phyloP scores from a whole-genome alignment of 2,888 invertebrate species.

The Ischnura elegans region DNA sequence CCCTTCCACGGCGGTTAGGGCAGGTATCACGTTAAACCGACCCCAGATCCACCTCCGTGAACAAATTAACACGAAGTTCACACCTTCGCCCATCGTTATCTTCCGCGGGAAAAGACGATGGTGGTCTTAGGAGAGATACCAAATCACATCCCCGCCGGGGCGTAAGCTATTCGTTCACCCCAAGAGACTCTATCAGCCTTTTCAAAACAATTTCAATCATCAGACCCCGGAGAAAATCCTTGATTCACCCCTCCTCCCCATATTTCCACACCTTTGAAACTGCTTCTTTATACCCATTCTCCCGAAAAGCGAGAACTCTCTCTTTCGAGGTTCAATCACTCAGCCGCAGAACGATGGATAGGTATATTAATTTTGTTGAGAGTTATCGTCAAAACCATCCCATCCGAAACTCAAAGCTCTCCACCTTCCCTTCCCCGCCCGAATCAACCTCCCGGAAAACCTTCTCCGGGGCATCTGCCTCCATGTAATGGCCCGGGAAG shows the following conservation, averaged over 20 bases:
- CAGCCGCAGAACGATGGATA: constrained; percentile 36
- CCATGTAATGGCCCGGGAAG: neutral
- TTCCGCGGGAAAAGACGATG: neutral
- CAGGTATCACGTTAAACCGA: neutral
- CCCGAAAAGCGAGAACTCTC: neutral
- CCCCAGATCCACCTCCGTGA: neutral
- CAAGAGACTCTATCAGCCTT: constrained; percentile 53
- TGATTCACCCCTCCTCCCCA: neutral
- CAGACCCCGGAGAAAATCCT: neutral
- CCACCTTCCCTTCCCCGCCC: too few species aligned
- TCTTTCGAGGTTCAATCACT: constrained; percentile 50
- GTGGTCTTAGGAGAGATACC: neutral
- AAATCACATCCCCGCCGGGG: neutral
- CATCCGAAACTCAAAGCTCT: neutral
- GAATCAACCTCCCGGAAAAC: too few species aligned
- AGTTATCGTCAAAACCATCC: constrained; percentile 24
- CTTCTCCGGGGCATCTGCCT: neutral
- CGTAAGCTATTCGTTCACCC: neutral
- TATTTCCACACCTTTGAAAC: neutral
- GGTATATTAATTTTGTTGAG: constrained; percentile 50
- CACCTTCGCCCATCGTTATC: neutral
- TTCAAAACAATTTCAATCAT: constrained; percentile 64
- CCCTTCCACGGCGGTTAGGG: neutral
- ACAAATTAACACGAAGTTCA: neutral
- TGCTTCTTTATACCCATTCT: constrained; percentile 9